Conservation (phyloP, 2,888 invertebrate genomes). For the Liposcelis brunnea region DNA sequence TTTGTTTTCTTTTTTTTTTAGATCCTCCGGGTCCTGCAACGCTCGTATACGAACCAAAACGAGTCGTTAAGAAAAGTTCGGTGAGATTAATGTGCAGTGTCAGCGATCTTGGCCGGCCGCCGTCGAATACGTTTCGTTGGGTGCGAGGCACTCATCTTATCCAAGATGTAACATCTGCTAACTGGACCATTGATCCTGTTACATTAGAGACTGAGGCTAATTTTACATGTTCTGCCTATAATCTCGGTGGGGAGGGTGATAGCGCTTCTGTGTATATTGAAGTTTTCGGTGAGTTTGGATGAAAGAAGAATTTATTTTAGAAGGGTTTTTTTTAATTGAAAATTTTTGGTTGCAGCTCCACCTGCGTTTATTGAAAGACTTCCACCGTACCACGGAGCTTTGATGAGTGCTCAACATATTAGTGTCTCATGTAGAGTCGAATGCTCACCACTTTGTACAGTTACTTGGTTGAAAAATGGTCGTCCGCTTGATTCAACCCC, state of each 20-base stretch:
- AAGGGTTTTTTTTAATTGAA: too few relatives aligned
- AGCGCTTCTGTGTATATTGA: slow-evolving; percentile 49
- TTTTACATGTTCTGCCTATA: slow-evolving; percentile 76
- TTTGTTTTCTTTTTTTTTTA: slow-evolving; percentile 25
- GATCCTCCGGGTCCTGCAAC: slow-evolving; percentile 75
- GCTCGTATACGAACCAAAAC: slow-evolving; percentile 51
- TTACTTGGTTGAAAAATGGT: slow-evolving; percentile 71
- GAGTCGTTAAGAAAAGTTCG: slow-evolving; percentile 66
- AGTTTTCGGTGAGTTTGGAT: slow-evolving; percentile 40
- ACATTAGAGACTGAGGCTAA: slow-evolving; percentile 72
- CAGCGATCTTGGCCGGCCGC: slow-evolving; percentile 64
- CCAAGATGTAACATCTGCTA: slow-evolving; percentile 54
- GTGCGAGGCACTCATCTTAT: slow-evolving; percentile 57
- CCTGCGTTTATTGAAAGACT: slow-evolving; percentile 75
- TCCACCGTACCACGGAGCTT: slow-evolving; percentile 56
- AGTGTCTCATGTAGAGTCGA: slow-evolving; percentile 72
- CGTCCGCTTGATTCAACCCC: slow-evolving; percentile 40
- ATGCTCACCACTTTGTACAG: slow-evolving; percentile 70
- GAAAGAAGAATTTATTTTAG: too few relatives aligned
- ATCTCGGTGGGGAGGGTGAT: slow-evolving; percentile 65
- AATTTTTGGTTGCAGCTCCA: slow-evolving; percentile 43
- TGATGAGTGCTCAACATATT: slow-evolving; percentile 41
- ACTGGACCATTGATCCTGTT: slow-evolving; percentile 67
- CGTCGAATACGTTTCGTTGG: slow-evolving; percentile 41
- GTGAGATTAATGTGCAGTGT: slow-evolving; percentile 72